Evolutionary conservation across 2,888 invertebrate genomes (phyloP).

Genomic region (Drosophila trichaetosa): DNA sequence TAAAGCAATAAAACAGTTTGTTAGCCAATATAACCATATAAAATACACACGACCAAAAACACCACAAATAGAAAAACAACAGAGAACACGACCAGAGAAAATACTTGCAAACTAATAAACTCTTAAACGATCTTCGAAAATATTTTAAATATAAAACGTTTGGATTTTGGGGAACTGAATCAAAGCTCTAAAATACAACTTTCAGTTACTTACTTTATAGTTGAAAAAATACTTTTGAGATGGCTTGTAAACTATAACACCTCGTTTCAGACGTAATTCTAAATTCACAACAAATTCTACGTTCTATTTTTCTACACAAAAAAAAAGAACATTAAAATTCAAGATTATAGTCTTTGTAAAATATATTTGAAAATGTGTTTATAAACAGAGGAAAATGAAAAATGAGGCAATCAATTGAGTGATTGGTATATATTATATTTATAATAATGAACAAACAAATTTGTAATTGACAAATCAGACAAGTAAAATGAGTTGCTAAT

Average conservation of each 20-base stretch:
- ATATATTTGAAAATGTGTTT: not conserved
- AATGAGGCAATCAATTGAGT: not conserved
- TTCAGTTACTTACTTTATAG: slow-evolving; percentile 4
- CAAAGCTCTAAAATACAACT: not conserved
- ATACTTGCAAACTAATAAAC: slow-evolving; percentile 36
- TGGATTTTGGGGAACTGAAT: slow-evolving; percentile 1
- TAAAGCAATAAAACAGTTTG: slow-evolving; percentile 70
- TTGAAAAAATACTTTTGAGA: not conserved
- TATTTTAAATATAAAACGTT: not conserved
- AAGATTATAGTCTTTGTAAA: not conserved
- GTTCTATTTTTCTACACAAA: slow-evolving; percentile 1
- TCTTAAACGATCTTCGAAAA: not conserved
- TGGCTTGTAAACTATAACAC: not conserved
- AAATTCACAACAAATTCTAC: not conserved
- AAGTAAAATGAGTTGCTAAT: not conserved
- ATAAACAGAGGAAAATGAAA: not conserved
- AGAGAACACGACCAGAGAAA: not conserved
- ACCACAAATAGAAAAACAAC: slow-evolving; percentile 42
- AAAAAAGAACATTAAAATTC: not conserved
- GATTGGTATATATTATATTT: not conserved
- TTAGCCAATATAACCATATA: slow-evolving; percentile 57
- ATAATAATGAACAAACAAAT: not conserved
- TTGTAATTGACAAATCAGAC: not conserved
- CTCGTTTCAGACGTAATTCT: not conserved
- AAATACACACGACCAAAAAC: slow-evolving; percentile 38